A percentile compares a stretch with the other conserved stretches of the same genome.
Conservation (phyloP, 2,888 invertebrate species). For the Osmoderma eremita region DNA sequence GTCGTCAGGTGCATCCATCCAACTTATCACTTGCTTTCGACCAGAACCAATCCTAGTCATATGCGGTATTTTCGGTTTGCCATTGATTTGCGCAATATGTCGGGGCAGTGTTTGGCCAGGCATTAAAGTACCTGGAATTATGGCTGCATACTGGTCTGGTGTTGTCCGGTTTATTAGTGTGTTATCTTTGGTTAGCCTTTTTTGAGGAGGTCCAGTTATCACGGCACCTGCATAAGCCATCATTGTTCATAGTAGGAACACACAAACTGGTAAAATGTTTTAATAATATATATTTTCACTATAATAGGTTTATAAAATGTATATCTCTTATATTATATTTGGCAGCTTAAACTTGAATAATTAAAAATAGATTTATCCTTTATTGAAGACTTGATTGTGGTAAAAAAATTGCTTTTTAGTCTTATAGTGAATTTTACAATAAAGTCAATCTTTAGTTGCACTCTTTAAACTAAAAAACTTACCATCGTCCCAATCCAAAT, state of each 20-base stretch:
- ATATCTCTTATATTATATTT: no score
- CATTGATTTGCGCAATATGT: constrained; percentile 80
- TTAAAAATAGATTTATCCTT: no score
- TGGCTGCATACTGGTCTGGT: constrained; percentile 75
- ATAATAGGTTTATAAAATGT: no score
- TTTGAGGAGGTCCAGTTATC: constrained; percentile 72
- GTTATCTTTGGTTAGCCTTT: constrained; percentile 79
- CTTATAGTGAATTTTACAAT: background rate
- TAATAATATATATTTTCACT: no score
- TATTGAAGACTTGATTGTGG: background rate
- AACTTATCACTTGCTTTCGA: constrained; percentile 93
- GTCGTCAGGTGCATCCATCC: constrained; percentile 98
- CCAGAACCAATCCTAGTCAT: constrained; percentile 80
- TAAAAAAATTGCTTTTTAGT: background rate
- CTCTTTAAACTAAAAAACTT: constrained; percentile 61
- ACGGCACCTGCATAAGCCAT: constrained; percentile 56
- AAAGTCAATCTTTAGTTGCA: background rate
- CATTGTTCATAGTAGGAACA: background rate
- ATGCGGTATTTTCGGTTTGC: constrained; percentile 83
- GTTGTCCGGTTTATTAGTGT: constrained; percentile 40
- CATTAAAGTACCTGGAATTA: constrained; percentile 73
- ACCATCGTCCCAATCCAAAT: constrained; percentile 74
- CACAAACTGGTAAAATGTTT: background rate
- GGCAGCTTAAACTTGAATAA: no score
- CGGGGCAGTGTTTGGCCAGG: constrained; percentile 76